Evolutionary conservation across 2,888 invertebrate species (phyloP), one percentile per base, ranked within the genome.

Genomic region (Apotomis betuletana): DNA sequence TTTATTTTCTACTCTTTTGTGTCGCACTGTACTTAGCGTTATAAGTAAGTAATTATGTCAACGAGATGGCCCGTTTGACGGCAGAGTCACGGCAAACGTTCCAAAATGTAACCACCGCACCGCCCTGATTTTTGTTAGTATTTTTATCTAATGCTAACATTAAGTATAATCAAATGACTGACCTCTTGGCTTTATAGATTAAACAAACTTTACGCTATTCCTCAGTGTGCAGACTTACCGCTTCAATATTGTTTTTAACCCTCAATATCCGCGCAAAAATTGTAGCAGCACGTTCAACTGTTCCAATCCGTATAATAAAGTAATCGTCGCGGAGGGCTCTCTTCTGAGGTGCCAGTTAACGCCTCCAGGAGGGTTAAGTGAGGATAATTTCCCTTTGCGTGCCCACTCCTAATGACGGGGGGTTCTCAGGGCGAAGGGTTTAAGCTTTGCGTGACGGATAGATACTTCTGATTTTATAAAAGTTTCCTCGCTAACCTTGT

Each of bases 321-420:
- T 91, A 91, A 91, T 92, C 89, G 86, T 78, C 76, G 82, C 76
- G 81, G 84, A 92, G 91, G 82, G 86, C 90, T 86, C 92, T 91
- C 83, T 82, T 84, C 87, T 87, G 89, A 91, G 92, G 92, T 92
- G 90, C 90, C 91, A 93, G 92, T 93, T 92, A 92, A 88, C 92
- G 92, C 92, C 91, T 92, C 85, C 87, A 87, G 89, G 90, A 90
- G 92, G 92, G 91, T 91, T 91, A 92, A 93, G 90, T 91, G 91
- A 86, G 90, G 91, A 92, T 92, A 92, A 92, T 92, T 92, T 92
- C 90, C 90, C 89, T 91, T 90, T 90, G 90, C 92, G 91, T 92
- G 90, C 90, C 90, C 87, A 87, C 88, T 90, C 83, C 83, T 91
- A 90, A 90, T 90, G 90, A 90, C 86, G 87, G 80, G 76, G 80